A percentile compares a stretch with the other conserved stretches of the same genome.
Evolutionary conservation across 2,888 invertebrate species (phyloP).

Genomic region (Blomia tropicalis): DNA sequence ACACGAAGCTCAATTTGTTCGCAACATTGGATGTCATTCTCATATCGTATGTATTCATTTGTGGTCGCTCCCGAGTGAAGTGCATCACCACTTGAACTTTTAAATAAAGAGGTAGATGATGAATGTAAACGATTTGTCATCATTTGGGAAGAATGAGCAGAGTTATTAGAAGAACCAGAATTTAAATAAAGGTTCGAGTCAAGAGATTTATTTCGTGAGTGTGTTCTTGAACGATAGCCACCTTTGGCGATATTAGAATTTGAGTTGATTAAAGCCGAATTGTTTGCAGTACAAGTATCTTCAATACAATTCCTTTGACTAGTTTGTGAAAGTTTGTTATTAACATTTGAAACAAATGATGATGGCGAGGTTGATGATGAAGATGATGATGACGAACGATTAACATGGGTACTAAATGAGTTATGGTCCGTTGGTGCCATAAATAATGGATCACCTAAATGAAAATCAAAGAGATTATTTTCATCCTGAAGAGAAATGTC

Average conservation of each 20-base stretch:
- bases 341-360: not conserved
- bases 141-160: not conserved
- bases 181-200: not conserved
- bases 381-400: not conserved
- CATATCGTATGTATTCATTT: slow-evolving; percentile 27
- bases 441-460: not conserved
- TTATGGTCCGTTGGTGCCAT: not conserved
- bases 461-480: not conserved
- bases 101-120: not conserved
- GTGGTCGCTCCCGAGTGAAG: not conserved
- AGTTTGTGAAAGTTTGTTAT: not conserved
- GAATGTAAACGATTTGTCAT: not conserved
- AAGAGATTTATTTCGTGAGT: slow-evolving; percentile 2
- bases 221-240: not conserved
- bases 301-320: not conserved
- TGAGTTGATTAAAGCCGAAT: not conserved
- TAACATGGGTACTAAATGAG: not conserved
- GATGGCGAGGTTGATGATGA: not conserved
- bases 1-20: slow-evolving; percentile 42
- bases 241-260: not conserved
- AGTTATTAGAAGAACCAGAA: not conserved
- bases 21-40: slow-evolving; percentile 26
- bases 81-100: not conserved
- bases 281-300: not conserved
- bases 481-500: not conserved